Percentiles rank a stretch among this genome's conserved stretches.
Conservation (phyloP, 2,888 invertebrate genomes). For the Lapara coniferarum region DNA sequence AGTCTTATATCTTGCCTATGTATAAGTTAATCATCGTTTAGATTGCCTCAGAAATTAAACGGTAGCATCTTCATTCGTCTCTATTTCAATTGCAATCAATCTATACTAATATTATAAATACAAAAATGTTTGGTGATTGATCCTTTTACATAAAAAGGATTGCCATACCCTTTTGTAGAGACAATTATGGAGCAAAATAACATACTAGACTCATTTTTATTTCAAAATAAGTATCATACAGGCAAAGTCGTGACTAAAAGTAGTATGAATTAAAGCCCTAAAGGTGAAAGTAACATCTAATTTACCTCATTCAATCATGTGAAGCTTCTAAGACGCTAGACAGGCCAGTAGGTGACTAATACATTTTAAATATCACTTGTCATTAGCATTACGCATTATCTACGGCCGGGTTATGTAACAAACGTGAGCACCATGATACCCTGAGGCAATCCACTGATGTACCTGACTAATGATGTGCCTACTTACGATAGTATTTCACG, state of each 20-base stretch:
- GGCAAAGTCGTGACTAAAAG: no score
- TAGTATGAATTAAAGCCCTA: constrained; percentile 42
- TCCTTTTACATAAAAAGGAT: no score
- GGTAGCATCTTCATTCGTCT: neutral
- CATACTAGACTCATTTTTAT: no score
- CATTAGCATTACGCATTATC: constrained; percentile 78
- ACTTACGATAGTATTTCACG: constrained; percentile 30
- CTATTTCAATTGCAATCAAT: no score
- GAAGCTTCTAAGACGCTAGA: constrained; percentile 54
- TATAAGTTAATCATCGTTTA: neutral
- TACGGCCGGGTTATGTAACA: constrained; percentile 68
- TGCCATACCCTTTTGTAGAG: no score
- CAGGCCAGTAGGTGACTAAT: constrained; percentile 65
- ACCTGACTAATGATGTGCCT: constrained; percentile 23
- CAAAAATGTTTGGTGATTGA: no score
- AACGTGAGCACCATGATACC: constrained; percentile 65
- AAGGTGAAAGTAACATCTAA: constrained; percentile 78
- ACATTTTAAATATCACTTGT: constrained; percentile 77
- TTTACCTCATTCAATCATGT: constrained; percentile 75
- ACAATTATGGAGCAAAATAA: no score
- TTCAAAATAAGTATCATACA: no score
- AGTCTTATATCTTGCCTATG: no score
- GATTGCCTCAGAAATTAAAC: neutral
- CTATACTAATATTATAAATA: no score
- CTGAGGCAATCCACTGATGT: constrained; percentile 55